Conservation (phyloP, 1,140 invertebrate genomes). For the Heterodera schachtii region DNA sequence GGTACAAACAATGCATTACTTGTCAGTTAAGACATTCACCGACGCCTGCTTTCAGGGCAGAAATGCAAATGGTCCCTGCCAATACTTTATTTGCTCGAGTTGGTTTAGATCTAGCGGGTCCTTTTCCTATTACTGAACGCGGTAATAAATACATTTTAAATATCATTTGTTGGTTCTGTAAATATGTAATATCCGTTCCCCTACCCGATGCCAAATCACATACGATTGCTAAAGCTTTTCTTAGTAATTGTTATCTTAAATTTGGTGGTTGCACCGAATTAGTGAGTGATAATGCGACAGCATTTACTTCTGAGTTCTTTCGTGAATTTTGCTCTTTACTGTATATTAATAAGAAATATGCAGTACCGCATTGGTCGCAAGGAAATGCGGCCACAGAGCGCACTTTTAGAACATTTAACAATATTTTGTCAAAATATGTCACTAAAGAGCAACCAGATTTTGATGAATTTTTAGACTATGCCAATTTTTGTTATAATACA, state of each 20-base stretch:
- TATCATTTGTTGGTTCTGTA: slow-evolving; percentile 29
- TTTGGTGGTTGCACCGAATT: slow-evolving; percentile 19
- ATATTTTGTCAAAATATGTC: slow-evolving; percentile 34
- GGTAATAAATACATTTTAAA: slow-evolving; percentile 33
- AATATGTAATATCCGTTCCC: slow-evolving; percentile 27
- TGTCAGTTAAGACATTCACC: slow-evolving; percentile 25
- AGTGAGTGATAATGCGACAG: slow-evolving; percentile 17
- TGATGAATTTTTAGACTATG: slow-evolving; percentile 20
- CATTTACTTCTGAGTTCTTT: slow-evolving; percentile 19
- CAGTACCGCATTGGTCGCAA: slow-evolving; percentile 2
- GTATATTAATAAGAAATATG: slow-evolving; percentile 17
- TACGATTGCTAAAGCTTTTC: slow-evolving; percentile 15
- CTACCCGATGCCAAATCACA: slow-evolving; percentile 19
- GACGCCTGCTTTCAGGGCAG: slow-evolving; percentile 2
- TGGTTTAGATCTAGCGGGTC: slow-evolving; percentile 23
- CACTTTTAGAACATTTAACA: slow-evolving; percentile 25
- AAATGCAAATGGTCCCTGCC: slow-evolving; percentile 12
- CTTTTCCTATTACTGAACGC: slow-evolving; percentile 15
- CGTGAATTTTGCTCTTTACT: background rate
- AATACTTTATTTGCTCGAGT: slow-evolving; percentile 11
- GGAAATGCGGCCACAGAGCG: slow-evolving; percentile 1
- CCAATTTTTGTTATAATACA: slow-evolving; percentile 38
- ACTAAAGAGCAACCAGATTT: slow-evolving; percentile 24
- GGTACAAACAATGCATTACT: slow-evolving; percentile 16
- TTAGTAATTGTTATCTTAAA: slow-evolving; percentile 18